These are phyloP conservation scores for Willisornis vidua DNA, from an alignment of 2,113 vertebrate genomes.

Conservation along the genomic window DNA sequence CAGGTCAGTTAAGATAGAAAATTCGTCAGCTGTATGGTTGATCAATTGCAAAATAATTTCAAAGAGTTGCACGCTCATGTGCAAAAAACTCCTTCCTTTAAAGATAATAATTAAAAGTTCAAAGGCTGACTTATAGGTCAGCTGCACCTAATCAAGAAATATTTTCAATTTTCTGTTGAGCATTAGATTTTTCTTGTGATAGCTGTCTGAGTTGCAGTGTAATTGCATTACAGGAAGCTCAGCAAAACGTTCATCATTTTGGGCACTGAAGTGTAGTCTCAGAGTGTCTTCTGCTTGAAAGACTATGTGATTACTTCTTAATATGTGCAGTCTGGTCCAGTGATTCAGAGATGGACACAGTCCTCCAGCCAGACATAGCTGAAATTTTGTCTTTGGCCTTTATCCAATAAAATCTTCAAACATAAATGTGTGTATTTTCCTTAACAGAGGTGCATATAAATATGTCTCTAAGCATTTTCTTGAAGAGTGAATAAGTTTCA, in stretches of 20 bases:
- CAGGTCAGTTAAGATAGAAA: background rate
- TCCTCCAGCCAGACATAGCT: background rate
- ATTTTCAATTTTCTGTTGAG: background rate
- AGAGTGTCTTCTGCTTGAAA: slow-evolving; percentile 6
- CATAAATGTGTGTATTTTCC: background rate
- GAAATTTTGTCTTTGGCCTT: background rate
- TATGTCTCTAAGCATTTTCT: background rate
- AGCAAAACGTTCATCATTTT: background rate
- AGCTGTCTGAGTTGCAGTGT: background rate
- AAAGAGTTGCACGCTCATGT: background rate
- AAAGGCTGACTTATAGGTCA: background rate
- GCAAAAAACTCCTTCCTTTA: background rate
- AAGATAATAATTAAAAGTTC: slow-evolving; percentile 13
- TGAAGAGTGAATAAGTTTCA: background rate
- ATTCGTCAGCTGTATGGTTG: background rate
- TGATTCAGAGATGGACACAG: background rate
- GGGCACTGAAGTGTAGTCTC: slow-evolving; percentile 15
- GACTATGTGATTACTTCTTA: background rate
- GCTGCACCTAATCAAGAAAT: background rate
- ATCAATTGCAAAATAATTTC: background rate
- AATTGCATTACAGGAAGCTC: slow-evolving; percentile 2
- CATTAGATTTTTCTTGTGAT: background rate
- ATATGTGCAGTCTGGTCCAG: background rate
- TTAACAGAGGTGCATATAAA: background rate
- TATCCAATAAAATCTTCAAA: background rate